A percentile compares a stretch with the other conserved stretches of the same genome.
These are phyloP conservation scores for Rhizoglyphus robini DNA, from an alignment of 1,140 invertebrate genomes.

Conservation along the genomic window DNA sequence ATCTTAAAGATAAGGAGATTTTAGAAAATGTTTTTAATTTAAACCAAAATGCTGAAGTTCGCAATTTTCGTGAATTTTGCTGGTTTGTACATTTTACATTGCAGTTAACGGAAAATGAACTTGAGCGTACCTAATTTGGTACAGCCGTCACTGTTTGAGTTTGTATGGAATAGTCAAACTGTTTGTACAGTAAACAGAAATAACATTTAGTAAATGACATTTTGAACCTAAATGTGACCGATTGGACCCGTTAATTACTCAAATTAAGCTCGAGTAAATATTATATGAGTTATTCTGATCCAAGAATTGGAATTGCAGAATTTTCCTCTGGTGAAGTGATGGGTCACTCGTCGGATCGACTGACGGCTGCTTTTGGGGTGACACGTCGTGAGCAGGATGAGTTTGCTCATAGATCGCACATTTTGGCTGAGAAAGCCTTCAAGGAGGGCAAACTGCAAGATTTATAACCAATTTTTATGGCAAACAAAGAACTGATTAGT, in stretches of 20 bases:
- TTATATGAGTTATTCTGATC: slow-evolving; percentile 62
- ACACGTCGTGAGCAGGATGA: slow-evolving; percentile 81
- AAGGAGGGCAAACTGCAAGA: slow-evolving; percentile 78
- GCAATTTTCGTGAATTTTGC: too few relatives aligned
- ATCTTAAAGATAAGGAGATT: too few relatives aligned
- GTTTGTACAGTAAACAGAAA: too few relatives aligned
- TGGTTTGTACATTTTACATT: too few relatives aligned
- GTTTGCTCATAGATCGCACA: slow-evolving; percentile 83
- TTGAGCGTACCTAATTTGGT: too few relatives aligned
- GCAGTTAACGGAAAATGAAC: too few relatives aligned
- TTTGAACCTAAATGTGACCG: too few relatives aligned
- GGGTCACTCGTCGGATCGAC: slow-evolving; percentile 89
- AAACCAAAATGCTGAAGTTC: too few relatives aligned
- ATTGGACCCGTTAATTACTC: slow-evolving; percentile 53
- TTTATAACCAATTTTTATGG: slow-evolving; percentile 63
- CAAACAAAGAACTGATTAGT: slow-evolving; percentile 47
- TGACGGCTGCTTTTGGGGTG: slow-evolving; percentile 84
- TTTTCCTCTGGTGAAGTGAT: slow-evolving; percentile 95
- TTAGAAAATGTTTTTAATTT: too few relatives aligned
- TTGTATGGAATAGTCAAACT: too few relatives aligned
- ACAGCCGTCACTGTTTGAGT: slow-evolving; percentile 60
- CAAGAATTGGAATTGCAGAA: slow-evolving; percentile 82
- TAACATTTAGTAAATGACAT: too few relatives aligned
- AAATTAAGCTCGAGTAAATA: slow-evolving; percentile 55
- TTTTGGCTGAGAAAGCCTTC: slow-evolving; percentile 67